These are phyloP conservation scores for Scomber japonicus DNA, from an alignment of 2,113 vertebrate genomes.

Conservation along the genomic window DNA sequence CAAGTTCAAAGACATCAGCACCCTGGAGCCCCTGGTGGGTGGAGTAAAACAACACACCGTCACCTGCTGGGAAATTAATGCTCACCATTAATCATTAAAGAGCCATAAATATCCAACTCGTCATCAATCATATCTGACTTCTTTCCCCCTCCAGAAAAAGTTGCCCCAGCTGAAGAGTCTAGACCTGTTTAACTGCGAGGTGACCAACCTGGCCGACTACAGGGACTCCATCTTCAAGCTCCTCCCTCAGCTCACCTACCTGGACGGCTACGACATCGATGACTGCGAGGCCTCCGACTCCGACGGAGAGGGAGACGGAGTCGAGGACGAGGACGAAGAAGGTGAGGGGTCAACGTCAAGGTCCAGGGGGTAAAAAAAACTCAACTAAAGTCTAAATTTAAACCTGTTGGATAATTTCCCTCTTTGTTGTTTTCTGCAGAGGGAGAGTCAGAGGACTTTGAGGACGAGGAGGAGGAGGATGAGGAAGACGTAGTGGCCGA, in stretches of 20 bases:
- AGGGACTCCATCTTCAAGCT: slow-evolving; percentile 87
- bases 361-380: too few relatives aligned
- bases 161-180: slow-evolving; percentile 85
- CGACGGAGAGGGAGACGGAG: slow-evolving; percentile 85
- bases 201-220: slow-evolving; percentile 89
- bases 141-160: slow-evolving; percentile 81
- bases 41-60: not conserved
- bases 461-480: slow-evolving; percentile 87
- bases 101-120: too few relatives aligned
- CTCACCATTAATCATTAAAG: too few relatives aligned
- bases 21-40: slow-evolving; percentile 89
- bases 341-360: slow-evolving; percentile 63
- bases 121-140: too few relatives aligned
- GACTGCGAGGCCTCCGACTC: slow-evolving; percentile 89
- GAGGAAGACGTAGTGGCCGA: slow-evolving; percentile 76
- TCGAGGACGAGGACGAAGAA: slow-evolving; percentile 88
- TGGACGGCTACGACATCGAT: slow-evolving; percentile 87
- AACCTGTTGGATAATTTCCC: rapidly evolving
- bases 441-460: slow-evolving; percentile 83
- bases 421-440: slow-evolving; percentile 52
- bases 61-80: too few relatives aligned
- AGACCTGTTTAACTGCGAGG: slow-evolving; percentile 90
- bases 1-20: slow-evolving; percentile 90
- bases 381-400: not conserved
- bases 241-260: slow-evolving; percentile 88